Conservation (phyloP, 2,797 vertebrate species). For the Diceros bicornis region DNA sequence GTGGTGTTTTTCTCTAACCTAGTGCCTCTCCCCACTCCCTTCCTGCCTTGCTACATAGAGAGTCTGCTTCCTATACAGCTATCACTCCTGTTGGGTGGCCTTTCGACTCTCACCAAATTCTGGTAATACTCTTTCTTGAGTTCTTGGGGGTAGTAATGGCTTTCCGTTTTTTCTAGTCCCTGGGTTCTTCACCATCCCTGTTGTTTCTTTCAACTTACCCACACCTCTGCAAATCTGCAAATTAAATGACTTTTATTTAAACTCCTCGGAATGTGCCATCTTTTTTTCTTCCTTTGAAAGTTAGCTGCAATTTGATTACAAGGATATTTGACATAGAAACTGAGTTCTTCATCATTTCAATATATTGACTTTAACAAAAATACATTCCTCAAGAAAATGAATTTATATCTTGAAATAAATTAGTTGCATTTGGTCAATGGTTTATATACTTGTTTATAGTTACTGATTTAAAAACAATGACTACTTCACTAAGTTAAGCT, state of each 20-base stretch:
- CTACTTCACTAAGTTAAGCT: background rate
- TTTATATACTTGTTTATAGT: background rate
- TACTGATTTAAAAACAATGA: background rate
- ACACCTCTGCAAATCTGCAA: background rate
- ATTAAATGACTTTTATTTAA: background rate
- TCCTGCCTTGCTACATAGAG: background rate
- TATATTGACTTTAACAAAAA: slow-evolving; percentile 28
- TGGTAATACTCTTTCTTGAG: background rate
- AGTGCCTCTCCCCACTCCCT: background rate
- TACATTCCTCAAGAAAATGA: background rate
- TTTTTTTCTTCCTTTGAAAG: background rate
- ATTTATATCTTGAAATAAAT: slow-evolving; percentile 51
- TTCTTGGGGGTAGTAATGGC: background rate
- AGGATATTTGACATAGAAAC: background rate
- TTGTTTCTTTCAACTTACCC: background rate
- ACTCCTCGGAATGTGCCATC: background rate
- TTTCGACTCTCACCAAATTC: background rate
- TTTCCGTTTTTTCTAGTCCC: background rate
- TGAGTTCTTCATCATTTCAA: background rate
- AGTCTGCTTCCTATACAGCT: rapidly evolving
- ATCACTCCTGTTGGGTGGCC: rapidly evolving
- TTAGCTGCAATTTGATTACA: background rate
- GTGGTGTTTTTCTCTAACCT: background rate
- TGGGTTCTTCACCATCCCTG: background rate
- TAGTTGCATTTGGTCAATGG: background rate